Conservation (phyloP, 1,140 invertebrate genomes). For the Solen grandis region DNA sequence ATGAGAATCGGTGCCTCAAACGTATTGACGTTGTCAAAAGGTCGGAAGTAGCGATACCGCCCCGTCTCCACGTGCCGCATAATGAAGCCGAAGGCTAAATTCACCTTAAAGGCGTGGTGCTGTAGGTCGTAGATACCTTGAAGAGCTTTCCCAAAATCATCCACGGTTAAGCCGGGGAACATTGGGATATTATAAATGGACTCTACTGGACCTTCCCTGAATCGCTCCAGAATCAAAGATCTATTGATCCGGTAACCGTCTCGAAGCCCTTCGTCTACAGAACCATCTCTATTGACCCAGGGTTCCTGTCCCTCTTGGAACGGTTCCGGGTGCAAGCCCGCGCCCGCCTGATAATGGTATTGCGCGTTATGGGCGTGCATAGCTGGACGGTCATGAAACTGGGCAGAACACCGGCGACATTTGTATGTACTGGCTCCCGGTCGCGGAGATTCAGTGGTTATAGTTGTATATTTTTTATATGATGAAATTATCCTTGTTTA, state of each 20-base stretch:
- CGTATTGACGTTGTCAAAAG: constrained; percentile 17
- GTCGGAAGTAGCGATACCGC: constrained; percentile 12
- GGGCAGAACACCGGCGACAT: background rate
- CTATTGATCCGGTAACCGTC: constrained; percentile 15
- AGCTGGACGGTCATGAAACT: background rate
- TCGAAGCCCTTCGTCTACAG: constrained; percentile 7
- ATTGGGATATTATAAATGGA: too few species aligned
- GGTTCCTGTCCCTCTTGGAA: constrained; percentile 11
- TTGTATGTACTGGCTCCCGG: constrained; percentile 1
- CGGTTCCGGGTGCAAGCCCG: background rate
- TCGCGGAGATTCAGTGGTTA: too few species aligned
- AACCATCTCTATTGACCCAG: constrained; percentile 4
- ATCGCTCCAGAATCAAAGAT: background rate
- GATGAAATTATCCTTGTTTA: too few species aligned
- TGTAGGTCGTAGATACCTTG: constrained; percentile 20
- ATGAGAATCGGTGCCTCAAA: constrained; percentile 15
- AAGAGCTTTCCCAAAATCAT: constrained; percentile 2
- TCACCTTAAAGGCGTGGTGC: constrained; percentile 22
- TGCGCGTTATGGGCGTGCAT: background rate
- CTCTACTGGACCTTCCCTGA: constrained; percentile 15
- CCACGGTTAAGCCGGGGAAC: constrained; percentile 21
- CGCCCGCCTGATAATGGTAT: constrained; percentile 16
- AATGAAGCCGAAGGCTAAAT: constrained; percentile 9
- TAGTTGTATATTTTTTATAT: too few species aligned
- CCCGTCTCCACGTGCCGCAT: constrained; percentile 18